A percentile compares a stretch with the other conserved stretches of the same genome.
Conservation (phyloP, 1,140 invertebrate species). For the Zaprionus capensis region DNA sequence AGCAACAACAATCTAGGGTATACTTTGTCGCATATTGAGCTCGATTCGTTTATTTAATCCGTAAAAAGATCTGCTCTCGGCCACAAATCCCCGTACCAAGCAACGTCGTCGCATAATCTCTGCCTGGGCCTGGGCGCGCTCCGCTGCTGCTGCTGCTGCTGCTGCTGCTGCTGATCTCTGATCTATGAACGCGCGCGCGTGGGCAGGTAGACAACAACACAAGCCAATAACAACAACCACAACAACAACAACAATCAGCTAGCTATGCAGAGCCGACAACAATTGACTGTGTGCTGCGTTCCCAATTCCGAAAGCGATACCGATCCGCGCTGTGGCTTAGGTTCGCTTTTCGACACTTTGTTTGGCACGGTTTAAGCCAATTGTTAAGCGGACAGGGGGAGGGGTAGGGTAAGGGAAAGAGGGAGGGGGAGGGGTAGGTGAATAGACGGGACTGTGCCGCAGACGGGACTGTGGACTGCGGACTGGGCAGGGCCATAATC, state of each 20-base stretch:
- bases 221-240: slow-evolving; percentile 5
- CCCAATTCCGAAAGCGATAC: slow-evolving; percentile 26
- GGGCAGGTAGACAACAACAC: slow-evolving; percentile 65
- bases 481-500: slow-evolving; percentile 56
- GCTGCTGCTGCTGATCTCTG: slow-evolving; percentile 58
- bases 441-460: not conserved
- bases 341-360: slow-evolving; percentile 80
- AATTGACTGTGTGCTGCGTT: slow-evolving; percentile 30
- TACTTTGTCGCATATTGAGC: not conserved
- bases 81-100: slow-evolving; percentile 60
- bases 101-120: slow-evolving; percentile 66
- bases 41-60: slow-evolving; percentile 70
- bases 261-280: not conserved
- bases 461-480: not conserved
- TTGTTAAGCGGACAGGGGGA: slow-evolving; percentile 56
- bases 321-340: slow-evolving; percentile 64
- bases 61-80: slow-evolving; percentile 74
- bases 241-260: slow-evolving; percentile 8
- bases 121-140: slow-evolving; percentile 42
- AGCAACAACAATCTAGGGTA: not conserved
- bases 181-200: slow-evolving; percentile 65
- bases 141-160: slow-evolving; percentile 10
- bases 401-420: not conserved
- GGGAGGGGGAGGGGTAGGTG: not conserved
- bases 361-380: slow-evolving; percentile 80